These are phyloP conservation scores for Dendrolimus pini DNA, from an alignment of 2,888 invertebrate species.

Conservation along the genomic window DNA sequence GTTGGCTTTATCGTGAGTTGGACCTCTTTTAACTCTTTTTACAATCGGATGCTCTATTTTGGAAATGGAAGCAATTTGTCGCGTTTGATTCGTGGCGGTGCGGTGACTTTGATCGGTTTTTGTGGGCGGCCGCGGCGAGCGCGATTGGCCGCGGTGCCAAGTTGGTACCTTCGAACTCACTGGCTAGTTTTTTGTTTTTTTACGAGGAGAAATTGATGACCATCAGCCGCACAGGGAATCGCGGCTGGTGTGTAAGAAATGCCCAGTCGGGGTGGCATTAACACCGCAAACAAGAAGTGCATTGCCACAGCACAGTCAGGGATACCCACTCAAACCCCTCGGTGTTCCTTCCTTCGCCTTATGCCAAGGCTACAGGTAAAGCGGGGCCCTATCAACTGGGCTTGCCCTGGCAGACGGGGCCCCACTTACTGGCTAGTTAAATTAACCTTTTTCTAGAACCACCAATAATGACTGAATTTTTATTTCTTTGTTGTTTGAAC, in stretches of 20 bases:
- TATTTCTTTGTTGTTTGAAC: constrained; percentile 19
- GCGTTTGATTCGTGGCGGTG: constrained; percentile 53
- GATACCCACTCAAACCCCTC: too few relatives aligned
- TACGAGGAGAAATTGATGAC: too few relatives aligned
- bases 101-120: constrained; percentile 68
- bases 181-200: too few relatives aligned
- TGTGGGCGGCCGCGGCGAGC: constrained; percentile 44
- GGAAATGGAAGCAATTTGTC: constrained; percentile 68
- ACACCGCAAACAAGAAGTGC: too few relatives aligned
- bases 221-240: too few relatives aligned
- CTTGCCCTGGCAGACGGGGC: too few relatives aligned
- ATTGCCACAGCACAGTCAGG: too few relatives aligned
- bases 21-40: constrained; percentile 33
- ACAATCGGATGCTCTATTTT: constrained; percentile 56
- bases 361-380: too few relatives aligned
- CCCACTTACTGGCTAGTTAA: constrained; percentile 25
- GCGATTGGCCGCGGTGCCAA: constrained; percentile 46
- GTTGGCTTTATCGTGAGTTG: constrained; percentile 44
- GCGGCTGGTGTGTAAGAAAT: too few relatives aligned
- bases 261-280: too few relatives aligned
- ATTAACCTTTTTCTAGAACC: constrained; percentile 20
- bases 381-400: too few relatives aligned
- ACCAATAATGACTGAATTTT: constrained; percentile 33
- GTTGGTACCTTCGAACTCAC: constrained; percentile 7
- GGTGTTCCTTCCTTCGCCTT: too few relatives aligned